Percentiles rank a stretch among this genome's conserved stretches.
Conservation (phyloP, 2,888 invertebrate species). For the Abrostola triplasia region DNA sequence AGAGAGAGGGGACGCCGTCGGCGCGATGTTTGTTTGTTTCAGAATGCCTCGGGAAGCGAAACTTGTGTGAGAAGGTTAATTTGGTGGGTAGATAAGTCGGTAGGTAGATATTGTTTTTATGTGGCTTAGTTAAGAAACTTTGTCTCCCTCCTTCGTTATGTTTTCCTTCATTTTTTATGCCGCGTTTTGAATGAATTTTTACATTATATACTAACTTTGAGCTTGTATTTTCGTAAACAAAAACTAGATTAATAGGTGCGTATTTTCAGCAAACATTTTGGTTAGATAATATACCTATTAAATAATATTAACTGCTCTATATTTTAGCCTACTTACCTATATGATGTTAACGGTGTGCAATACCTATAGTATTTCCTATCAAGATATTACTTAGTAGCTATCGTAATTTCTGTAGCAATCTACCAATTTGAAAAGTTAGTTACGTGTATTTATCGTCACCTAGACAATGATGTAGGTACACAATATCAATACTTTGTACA, state of each 20-base stretch:
- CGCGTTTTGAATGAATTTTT: conserved; percentile 34
- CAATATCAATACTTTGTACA: conserved; percentile 1
- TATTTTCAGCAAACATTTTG: not conserved
- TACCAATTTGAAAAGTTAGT: too few species aligned
- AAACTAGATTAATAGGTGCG: conserved; percentile 2
- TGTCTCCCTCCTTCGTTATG: conserved; percentile 39
- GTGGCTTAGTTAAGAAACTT: conserved; percentile 50
- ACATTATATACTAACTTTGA: conserved; percentile 34
- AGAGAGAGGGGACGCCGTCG: conserved; percentile 49
- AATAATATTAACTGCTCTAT: too few species aligned
- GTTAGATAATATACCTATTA: not conserved
- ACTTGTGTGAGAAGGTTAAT: conserved; percentile 67
- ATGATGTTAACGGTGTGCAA: too few species aligned
- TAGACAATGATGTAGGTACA: not conserved
- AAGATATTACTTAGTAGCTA: too few species aligned
- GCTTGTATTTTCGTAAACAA: conserved; percentile 22
- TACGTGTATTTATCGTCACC: not conserved
- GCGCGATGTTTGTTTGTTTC: conserved; percentile 66
- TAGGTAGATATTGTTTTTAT: conserved; percentile 61
- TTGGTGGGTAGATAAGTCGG: conserved; percentile 66
- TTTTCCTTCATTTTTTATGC: conserved; percentile 49
- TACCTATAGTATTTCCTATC: too few species aligned
- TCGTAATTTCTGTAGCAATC: too few species aligned
- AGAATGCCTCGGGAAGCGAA: conserved; percentile 62
- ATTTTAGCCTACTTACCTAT: too few species aligned